Evolutionary conservation across 2,888 invertebrate genomes (phyloP), one percentile per base, ranked within the genome.

Genomic region (Cylindroiulus punctatus): DNA sequence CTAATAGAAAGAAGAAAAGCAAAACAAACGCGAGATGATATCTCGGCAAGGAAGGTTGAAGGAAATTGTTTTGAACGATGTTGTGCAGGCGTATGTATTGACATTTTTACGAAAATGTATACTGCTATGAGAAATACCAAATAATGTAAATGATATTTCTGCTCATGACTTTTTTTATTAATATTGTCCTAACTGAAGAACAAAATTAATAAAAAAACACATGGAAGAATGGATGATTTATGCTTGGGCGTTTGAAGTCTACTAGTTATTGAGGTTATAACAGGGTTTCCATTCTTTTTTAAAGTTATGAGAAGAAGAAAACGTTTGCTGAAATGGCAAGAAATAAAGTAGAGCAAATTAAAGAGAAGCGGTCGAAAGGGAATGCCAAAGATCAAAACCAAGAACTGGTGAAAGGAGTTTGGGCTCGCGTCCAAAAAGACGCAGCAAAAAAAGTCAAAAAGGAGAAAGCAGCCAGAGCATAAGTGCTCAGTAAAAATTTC

Each of bases 261-360:
- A 17, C 52, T 5, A 52, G 52, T n/a, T n/a, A 5, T 52, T 52
- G n/a, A 5, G 4, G 12, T n/a, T 44, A 44, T 8, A 44, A 44
- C 14, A 1, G 44, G 44, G 8, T 44, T 44, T 44, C 44, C 14
- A 12, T 8, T 44, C 12, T 26, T 76, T 30, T 30, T 12, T 14
- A 32, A 76, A 76, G 76, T 30, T 76, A 76, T 30, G 1, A 30
- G 4, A 30, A 65, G 65, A 65, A 76, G 76, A 76, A 76, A 30
- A 76, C 76, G 14, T 76, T 76, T 30, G 76, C 76, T 76, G 76
- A 76, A 76, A 76, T 76, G 14, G 30, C 76, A 32, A 76, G 76
- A 76, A 76, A 76, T 17, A 12, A 76, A 76, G 26, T 76, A 30
- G 76, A 76, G 10, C 12, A 76, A 32, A 30, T 76, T 76, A 76